Base-by-base conservation (phyloP, 2,797 vertebrate species). In the Bradypus variegatus region DNA sequence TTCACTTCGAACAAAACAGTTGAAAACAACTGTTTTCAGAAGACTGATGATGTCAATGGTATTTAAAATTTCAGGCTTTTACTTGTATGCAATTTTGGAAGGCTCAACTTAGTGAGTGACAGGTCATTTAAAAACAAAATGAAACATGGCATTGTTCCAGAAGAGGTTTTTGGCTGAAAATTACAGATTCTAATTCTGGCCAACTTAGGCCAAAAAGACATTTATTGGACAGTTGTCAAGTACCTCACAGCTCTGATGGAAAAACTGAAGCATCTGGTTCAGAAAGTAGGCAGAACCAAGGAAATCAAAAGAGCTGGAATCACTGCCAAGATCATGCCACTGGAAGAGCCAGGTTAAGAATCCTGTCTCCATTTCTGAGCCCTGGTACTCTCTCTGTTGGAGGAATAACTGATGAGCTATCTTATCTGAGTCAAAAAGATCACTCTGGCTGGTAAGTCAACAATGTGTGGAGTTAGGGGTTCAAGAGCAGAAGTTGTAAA, bases 41-140 rank as follows among this genome's bases (percentile, higher is more conserved):
- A 91, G 73, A 18, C 80, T 41, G 29, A 21, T 86, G 29, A 70
- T 87, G 4, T 92, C 45, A 83, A 85, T 90, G 55, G 8, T 64
- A 55, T 94, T 91, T 88, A 90, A 86, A 86, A 90, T 88, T 90
- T 88, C 38, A 91, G 60, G 50, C 90, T 92, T 92, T 93, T 93
- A 93, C 86, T 94, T 88, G 60, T 48, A 83, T 13, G 8, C 38
- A 41, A 58, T 93, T 94, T 88, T 70, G n/a, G 84, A 88, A 72
- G 38, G 50, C 60, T 83, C 77, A 91, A 60, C 25, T 67, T 84
- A 86, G 15, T 91, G 83, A 86, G 15, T 91, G 83, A 86, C n/a
- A 82, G 45, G 27, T 80, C 27, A 86, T 92, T 93, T 6, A 31
- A 38, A 41, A 25, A 36, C 21, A 70, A 48, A 76, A 77, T 45